Base-by-base conservation (phyloP, 2,888 invertebrate species). In the Corythucha ciliata region DNA sequence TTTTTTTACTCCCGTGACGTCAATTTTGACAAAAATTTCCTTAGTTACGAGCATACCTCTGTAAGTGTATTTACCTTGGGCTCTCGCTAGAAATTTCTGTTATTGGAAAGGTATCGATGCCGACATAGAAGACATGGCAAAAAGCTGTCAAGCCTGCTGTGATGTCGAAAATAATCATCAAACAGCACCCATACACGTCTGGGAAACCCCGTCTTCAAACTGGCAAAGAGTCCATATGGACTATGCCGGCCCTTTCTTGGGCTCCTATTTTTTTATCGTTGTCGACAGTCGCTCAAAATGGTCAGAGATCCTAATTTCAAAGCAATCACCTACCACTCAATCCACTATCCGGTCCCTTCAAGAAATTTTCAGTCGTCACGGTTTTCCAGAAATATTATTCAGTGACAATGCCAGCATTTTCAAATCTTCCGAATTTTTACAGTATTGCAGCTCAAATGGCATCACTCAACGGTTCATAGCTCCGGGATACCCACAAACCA, bases 261-360 rank as follows among this genome's bases (percentile, higher is more conserved):
- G 34, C 7, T 18, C 14, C 12, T 34, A 34, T 12, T 34, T 34
- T 18, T 34, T 34, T 18, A 34, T 34, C 5, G 34, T 34, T 16
- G 44, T 56, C 8, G 53, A 56, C 27, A 53, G 41, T 7, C 53
- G 54, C 34, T 50, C 53, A 44, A 54, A 54, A 25, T 53, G 56
- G 50, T 39, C 56, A 14, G 53, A 54, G 42, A 34, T 54, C 4
- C 27, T 42, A 26, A 8, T 12, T 21, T 8, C 16, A 18, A 42
- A 42, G n/a, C 22, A 18, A 12, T 22, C 50, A n/a, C 50, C 50
- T 16, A 46, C 37, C 3, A 45, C 53, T n/a, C 25, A n/a, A 10
- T 24, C 18, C 16, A 56, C 53, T 3, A 56, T 56, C 2, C 7
- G 16, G n/a, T 21, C 39, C 6, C 34, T 50, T 12, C 14, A 27